Evolutionary conservation across 2,113 vertebrate genomes (phyloP).

Genomic region (Mobula birostris): DNA sequence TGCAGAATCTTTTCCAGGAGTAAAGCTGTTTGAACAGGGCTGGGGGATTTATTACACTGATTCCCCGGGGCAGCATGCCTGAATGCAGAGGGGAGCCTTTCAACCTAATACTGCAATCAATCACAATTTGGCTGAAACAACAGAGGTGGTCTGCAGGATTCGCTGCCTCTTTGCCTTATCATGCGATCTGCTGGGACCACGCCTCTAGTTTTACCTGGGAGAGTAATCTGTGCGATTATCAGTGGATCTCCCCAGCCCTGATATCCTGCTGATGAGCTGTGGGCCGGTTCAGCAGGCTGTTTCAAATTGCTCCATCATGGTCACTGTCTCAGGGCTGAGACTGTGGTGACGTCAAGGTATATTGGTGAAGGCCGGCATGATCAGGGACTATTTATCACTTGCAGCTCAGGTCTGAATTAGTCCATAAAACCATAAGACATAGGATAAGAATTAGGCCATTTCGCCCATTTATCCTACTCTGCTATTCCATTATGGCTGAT

Average conservation of each 20-base stretch:
- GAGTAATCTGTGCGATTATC: constrained; percentile 18
- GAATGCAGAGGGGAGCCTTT: background rate
- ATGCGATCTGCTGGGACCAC: constrained; percentile 8
- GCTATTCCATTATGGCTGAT: too few species aligned
- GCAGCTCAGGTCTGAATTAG: background rate
- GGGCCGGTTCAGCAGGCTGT: background rate
- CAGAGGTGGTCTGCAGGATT: constrained; percentile 23
- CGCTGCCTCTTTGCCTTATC: constrained; percentile 18
- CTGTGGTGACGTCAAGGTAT: too few species aligned
- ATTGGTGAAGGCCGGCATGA: background rate
- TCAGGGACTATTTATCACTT: background rate
- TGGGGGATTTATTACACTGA: background rate
- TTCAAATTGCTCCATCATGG: background rate
- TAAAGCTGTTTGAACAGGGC: background rate
- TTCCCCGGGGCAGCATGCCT: background rate
- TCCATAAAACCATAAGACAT: too few species aligned
- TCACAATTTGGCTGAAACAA: constrained; percentile 32
- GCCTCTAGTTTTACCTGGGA: background rate
- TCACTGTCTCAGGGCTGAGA: background rate
- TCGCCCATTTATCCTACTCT: too few species aligned
- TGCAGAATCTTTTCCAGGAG: background rate
- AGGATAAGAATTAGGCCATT: too few species aligned
- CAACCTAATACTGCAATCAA: constrained; percentile 14
- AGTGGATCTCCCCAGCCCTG: constrained; percentile 29
- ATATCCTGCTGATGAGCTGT: background rate